A percentile compares a stretch with the other conserved stretches of the same genome.
These are phyloP conservation scores for Coelopa pilipes DNA, from an alignment of 2,888 invertebrate species.

Conservation along the genomic window DNA sequence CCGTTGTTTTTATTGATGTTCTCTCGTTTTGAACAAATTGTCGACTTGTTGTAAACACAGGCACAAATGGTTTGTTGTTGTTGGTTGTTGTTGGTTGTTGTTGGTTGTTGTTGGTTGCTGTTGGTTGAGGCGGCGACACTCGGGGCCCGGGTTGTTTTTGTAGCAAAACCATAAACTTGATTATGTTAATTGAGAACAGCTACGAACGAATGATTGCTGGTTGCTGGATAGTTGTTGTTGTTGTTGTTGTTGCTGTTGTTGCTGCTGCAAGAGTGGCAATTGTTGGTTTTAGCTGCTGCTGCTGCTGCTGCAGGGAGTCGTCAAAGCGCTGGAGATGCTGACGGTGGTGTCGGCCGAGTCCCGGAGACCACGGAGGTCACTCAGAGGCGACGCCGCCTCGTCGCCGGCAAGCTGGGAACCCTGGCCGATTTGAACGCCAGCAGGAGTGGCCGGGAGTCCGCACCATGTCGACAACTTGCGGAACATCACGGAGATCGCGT, in stretches of 20 bases:
- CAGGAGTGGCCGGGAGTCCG: no score
- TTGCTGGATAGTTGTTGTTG: conserved; percentile 1
- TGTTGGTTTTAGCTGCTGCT: neutral
- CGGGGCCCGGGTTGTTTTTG: no score
- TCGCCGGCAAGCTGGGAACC: no score
- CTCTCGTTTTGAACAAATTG: conserved; percentile 7
- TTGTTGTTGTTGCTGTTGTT: conserved; percentile 4
- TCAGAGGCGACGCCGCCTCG: no score
- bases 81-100: no score
- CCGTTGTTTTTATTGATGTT: neutral
- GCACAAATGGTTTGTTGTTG: neutral
- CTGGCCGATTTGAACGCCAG: no score
- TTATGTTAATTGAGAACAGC: conserved; percentile 26
- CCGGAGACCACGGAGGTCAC: neutral
- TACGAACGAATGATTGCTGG: conserved; percentile 11
- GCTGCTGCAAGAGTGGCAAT: neutral
- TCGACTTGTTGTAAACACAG: neutral
- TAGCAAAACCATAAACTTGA: conserved; percentile 7
- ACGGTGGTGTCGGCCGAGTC: neutral
- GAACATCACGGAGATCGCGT: no score
- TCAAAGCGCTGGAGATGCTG: neutral
- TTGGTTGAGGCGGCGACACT: no score
- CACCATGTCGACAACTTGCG: no score
- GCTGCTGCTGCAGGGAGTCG: neutral
- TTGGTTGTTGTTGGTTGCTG: no score